A percentile compares a stretch with the other conserved stretches of the same genome.
Conservation (phyloP, 2,113 vertebrate genomes). For the Oncorhynchus clarkii region DNA sequence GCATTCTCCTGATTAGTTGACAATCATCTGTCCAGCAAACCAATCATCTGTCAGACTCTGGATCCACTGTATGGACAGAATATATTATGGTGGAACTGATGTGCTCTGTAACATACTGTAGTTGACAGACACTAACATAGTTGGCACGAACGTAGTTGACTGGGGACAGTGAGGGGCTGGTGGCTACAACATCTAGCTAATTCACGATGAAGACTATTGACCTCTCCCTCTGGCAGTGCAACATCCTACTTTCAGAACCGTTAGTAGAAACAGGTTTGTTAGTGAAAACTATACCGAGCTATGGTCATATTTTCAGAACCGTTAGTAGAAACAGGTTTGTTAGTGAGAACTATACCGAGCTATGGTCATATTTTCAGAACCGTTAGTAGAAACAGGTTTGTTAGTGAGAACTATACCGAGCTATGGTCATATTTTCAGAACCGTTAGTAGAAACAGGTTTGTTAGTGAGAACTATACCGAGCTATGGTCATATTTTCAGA, state of each 20-base stretch:
- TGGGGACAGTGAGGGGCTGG: too few relatives aligned
- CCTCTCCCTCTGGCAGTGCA: background rate
- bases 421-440: background rate
- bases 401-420: background rate
- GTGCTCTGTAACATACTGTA: too few relatives aligned
- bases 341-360: background rate
- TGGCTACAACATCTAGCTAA: background rate
- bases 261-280: too few relatives aligned
- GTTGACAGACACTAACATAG: too few relatives aligned
- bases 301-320: background rate
- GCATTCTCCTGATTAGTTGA: background rate
- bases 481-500: background rate
- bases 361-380: background rate
- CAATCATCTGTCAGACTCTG: background rate
- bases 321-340: too few relatives aligned
- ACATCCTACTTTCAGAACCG: slow-evolving; percentile 21
- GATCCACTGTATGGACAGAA: too few relatives aligned
- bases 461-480: background rate
- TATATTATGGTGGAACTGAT: too few relatives aligned
- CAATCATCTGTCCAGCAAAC: background rate
- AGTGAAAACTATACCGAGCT: background rate
- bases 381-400: too few relatives aligned
- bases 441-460: too few relatives aligned
- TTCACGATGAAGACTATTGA: background rate
- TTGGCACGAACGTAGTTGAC: too few relatives aligned